Base-by-base conservation (phyloP, 1,140 invertebrate genomes). In the Drosophila repletoides region DNA sequence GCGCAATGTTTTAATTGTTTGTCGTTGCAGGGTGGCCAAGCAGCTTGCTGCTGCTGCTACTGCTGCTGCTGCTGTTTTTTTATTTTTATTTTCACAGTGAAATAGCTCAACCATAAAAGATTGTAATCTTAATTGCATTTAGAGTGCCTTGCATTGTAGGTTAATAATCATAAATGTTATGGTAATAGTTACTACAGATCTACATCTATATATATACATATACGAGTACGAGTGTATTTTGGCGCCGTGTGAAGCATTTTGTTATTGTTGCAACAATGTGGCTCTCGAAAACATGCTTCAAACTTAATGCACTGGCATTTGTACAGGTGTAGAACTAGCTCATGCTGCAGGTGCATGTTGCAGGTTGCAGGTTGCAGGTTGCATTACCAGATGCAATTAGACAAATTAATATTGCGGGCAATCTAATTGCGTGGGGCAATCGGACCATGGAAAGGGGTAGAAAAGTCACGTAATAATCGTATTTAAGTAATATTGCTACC, bases 141-240 rank as follows among this genome's bases (percentile, higher is more conserved):
- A 84, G 80, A 84, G 80, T 84, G 80, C 80, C 81, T 83, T 77
- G 80, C 80, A 84, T 84, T 84, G 80, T 84, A 72, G 80, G 81
- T 84, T 84, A 84, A 84, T 84, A 84, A 84, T 86, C 81, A 84
- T 84, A 83, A 83, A 83, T 83, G 79, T 84, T 84, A 83, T 84
- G 79, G 79, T 83, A 83, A 83, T 83, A 83, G 79, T 83, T 69
- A 53, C 45, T 45, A 77, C 70, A 73, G 63, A 43, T 61, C 61
- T 14, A 52, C 40, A 68, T 56, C 33, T 56, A 28, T 36, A 34
- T 38, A 43, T 52, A 51, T n/a, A n/a, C n/a, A n/a, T n/a, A n/a
- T n/a, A n/a, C n/a, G n/a, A n/a, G n/a, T n/a, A n/a, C n/a, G n/a
- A n/a, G n/a, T n/a, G n/a, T n/a, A n/a, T 46, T 28, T 31, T 24